Base-by-base conservation (phyloP, 2,888 invertebrate species). In the Torymus auratus region DNA sequence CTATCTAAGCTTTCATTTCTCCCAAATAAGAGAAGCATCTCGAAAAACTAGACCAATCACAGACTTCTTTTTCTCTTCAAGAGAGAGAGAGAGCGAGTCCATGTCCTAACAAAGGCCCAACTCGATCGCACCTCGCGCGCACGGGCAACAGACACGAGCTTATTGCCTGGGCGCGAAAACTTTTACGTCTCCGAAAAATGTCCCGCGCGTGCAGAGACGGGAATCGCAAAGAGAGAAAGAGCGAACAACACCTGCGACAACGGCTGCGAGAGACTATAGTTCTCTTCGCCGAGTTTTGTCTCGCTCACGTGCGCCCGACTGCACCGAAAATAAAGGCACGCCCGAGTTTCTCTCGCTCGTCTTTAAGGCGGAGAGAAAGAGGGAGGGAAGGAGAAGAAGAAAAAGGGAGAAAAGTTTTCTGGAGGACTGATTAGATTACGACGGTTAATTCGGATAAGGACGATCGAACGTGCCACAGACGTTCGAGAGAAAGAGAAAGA, bases 371-470 rank as follows among this genome's bases (percentile, higher is more conserved):
- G 41, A 41, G 41, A 41, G 7, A 7, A 7, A 41, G 41, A 41
- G 41, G 7, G 7, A 7, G 7, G 7, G 41, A 41, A 4, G 28
- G 7, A 4, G 7, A 1, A 41, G 7, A 41, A 10, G 41, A 41
- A 41, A 41, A 41, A 65, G 53, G 71, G 72, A 65, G 80, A 82
- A 85, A 84, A 81, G 84, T 83, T 62, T 83, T 84, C 84, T 81
- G 85, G 80, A 41, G 41, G 41, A 80, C 84, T 86, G 85, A 86
- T 86, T 86, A 86, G 86, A 85, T 86, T 86, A 84, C 84, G 83
- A 83, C 83, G 83, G 86, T 86, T 86, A 86, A 86, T 85, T 86
- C 83, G 56, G 53, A 80, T 65, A 58, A 75, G 78, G 70, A 58
- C 56, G 82, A 81, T 67, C 64, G 78, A 60, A 78, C 78, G 78